Evolutionary conservation across 2,113 vertebrate genomes (phyloP).

Genomic region (Ranitomeya imitator): DNA sequence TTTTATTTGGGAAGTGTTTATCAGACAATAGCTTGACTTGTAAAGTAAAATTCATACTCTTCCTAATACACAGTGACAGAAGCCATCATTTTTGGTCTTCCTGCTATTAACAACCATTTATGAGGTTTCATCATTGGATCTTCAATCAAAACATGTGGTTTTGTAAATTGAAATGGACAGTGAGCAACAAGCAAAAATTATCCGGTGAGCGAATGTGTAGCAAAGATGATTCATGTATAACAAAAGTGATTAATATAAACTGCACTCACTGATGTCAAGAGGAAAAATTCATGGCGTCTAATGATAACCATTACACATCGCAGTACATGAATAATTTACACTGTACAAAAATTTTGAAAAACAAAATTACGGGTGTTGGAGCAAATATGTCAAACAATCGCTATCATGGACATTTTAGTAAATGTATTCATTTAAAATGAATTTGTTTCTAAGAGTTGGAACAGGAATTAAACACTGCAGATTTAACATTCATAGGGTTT

Average conservation of each 20-base stretch:
- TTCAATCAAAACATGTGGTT: slow-evolving; percentile 52
- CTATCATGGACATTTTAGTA: neutral
- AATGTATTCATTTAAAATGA: neutral
- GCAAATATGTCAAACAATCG: neutral
- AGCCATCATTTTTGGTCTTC: slow-evolving; percentile 44
- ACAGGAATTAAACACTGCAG: neutral
- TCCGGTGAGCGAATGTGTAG: neutral
- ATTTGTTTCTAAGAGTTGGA: neutral
- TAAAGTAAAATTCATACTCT: neutral
- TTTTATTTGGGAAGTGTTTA: slow-evolving; percentile 44
- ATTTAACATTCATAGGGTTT: too few species aligned
- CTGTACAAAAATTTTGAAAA: neutral
- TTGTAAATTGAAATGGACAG: slow-evolving; percentile 45
- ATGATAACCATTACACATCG: neutral
- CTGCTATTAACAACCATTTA: slow-evolving; percentile 51
- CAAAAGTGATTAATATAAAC: slow-evolving; percentile 16
- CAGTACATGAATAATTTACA: neutral
- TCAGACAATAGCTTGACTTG: slow-evolving; percentile 46
- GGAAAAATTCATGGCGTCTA: neutral
- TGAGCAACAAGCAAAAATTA: slow-evolving; percentile 25
- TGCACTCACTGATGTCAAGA: neutral
- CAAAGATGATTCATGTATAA: slow-evolving; percentile 34
- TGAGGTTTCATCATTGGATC: slow-evolving; percentile 33
- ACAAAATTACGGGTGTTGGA: too few species aligned
- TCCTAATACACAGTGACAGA: slow-evolving; percentile 32